phyloP scores from a whole-genome alignment of 2,113 vertebrate genomes.

The Seriola quinqueradiata region DNA sequence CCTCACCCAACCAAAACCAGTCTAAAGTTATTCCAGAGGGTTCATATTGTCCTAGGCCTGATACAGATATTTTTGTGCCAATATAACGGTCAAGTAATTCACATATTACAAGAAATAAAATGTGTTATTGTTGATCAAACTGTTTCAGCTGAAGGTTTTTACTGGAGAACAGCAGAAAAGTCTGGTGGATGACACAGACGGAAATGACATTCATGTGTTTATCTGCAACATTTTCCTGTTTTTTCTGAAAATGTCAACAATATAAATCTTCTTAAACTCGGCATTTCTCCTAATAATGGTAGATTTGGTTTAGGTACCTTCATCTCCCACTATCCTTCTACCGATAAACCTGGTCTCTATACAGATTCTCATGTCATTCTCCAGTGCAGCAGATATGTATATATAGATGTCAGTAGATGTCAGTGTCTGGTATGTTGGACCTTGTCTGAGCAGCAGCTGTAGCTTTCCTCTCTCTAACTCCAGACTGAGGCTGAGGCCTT shows the following conservation, averaged over 20 bases:
- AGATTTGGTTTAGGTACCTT: too few species aligned
- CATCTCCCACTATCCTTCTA: neutral
- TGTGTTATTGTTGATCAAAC: neutral
- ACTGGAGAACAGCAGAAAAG: too few species aligned
- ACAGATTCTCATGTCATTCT: too few species aligned
- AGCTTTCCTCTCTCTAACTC: constrained; percentile 68
- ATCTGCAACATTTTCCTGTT: neutral
- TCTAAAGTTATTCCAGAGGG: neutral
- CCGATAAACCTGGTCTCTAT: neutral
- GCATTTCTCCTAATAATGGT: too few species aligned
- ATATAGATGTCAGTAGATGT: neutral
- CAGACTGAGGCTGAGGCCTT: constrained; percentile 61
- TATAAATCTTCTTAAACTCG: too few species aligned
- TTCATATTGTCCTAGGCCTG: neutral
- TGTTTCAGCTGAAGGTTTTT: neutral
- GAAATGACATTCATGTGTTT: neutral
- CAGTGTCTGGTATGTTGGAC: neutral
- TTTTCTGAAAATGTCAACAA: too few species aligned
- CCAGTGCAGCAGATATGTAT: too few species aligned
- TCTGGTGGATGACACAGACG: neutral
- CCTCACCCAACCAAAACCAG: neutral
- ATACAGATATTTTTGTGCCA: neutral
- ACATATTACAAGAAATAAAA: too few species aligned
- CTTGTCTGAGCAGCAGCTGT: constrained; percentile 46
- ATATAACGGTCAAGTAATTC: neutral